Conservation (phyloP, 2,113 vertebrate genomes). For the Microcebus tavaratra region DNA sequence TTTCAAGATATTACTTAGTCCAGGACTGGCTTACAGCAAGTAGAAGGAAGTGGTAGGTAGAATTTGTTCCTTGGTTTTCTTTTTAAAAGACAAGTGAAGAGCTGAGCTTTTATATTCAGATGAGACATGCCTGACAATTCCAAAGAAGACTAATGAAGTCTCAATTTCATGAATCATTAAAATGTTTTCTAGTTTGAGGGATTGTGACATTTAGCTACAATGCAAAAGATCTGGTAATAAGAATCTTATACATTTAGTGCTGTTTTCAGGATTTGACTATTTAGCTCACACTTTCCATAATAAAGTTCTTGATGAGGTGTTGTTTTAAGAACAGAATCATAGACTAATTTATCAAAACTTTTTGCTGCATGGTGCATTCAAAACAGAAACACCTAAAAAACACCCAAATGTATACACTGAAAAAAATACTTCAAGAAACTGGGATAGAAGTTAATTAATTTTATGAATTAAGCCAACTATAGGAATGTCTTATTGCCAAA, state of each 20-base stretch:
- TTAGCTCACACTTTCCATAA: neutral
- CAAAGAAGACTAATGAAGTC: neutral
- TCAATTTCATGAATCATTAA: neutral
- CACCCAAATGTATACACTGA: neutral
- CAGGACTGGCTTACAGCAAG: neutral
- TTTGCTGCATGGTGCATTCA: neutral
- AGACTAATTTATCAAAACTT: neutral
- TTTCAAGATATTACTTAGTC: neutral
- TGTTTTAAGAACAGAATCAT: neutral
- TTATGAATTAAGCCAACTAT: neutral
- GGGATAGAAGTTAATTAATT: neutral
- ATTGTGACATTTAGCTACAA: neutral
- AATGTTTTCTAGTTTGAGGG: neutral
- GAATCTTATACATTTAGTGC: neutral
- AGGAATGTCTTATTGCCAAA: neutral
- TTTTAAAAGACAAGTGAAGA: neutral
- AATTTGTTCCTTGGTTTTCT: neutral
- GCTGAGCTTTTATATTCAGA: neutral
- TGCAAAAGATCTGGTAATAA: neutral
- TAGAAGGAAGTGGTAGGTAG: neutral
- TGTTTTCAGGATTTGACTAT: neutral
- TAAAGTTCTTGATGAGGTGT: neutral
- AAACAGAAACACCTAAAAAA: neutral
- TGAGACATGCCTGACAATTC: neutral
- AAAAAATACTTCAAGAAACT: neutral